Evolutionary conservation across 2,888 invertebrate genomes (phyloP).

Genomic region (Hofmannophila pseudospretella): DNA sequence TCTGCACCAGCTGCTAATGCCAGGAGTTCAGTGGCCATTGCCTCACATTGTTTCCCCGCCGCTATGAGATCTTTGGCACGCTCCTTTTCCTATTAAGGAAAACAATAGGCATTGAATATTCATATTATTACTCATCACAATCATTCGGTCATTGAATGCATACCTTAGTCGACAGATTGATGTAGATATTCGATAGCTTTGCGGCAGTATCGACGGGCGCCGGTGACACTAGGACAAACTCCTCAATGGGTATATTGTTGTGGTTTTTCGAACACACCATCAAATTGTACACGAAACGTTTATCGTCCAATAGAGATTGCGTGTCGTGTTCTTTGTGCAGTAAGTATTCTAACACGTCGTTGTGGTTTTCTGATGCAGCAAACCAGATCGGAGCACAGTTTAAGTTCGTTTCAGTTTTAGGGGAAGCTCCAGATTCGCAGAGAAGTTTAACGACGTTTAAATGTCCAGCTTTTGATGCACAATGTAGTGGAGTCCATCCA

Average conservation of each 20-base stretch:
- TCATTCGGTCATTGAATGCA: background rate
- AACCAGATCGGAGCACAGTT: constrained; percentile 99
- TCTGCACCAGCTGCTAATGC: constrained; percentile 96
- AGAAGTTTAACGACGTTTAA: constrained; percentile 96
- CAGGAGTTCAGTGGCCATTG: constrained; percentile 97
- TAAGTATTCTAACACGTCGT: constrained; percentile 95
- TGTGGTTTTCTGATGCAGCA: constrained; percentile 98
- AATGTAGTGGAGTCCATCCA: constrained; percentile 97
- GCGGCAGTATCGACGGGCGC: constrained; percentile 99
- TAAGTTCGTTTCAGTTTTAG: constrained; percentile 95
- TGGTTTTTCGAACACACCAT: constrained; percentile 98
- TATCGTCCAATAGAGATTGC: constrained; percentile 97
- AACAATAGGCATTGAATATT: constrained; percentile 27
- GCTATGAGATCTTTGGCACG: constrained; percentile 97
- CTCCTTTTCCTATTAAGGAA: constrained; percentile 89
- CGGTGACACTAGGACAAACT: constrained; percentile 98
- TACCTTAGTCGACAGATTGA: constrained; percentile 91
- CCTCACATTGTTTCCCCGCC: constrained; percentile 97
- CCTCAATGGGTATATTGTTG: constrained; percentile 97
- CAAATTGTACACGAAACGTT: constrained; percentile 97
- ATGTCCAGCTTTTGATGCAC: constrained; percentile 95
- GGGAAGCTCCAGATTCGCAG: constrained; percentile 97
- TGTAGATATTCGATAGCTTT: constrained; percentile 95
- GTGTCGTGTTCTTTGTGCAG: constrained; percentile 99
- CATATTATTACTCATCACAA: constrained; percentile 7